phyloP scores from a whole-genome alignment of 2,888 invertebrate genomes.

The Drosophila aldrichi region DNA sequence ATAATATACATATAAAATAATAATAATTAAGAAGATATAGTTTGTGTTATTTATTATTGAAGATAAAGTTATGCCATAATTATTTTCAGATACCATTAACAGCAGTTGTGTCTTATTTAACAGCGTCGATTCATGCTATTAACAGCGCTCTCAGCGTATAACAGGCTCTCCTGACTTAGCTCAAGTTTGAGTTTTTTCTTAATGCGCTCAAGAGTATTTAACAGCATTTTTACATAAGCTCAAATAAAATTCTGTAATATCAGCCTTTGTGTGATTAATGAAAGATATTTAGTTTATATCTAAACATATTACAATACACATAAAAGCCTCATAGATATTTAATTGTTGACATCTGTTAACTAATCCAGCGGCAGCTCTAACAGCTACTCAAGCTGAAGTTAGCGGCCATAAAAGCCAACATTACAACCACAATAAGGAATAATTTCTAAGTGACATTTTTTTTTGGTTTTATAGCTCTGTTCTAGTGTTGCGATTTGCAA shows the following conservation, averaged over 20 bases:
- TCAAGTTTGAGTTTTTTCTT: too few relatives aligned
- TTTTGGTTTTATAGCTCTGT: neutral
- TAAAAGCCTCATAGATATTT: neutral
- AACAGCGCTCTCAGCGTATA: too few relatives aligned
- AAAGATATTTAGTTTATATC: neutral
- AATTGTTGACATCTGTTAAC: neutral
- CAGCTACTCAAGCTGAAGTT: neutral
- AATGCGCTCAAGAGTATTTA: too few relatives aligned
- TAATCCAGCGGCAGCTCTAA: neutral
- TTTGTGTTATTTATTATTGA: too few relatives aligned
- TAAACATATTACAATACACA: neutral
- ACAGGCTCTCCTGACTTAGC: too few relatives aligned
- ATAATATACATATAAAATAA: neutral
- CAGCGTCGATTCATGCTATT: too few relatives aligned
- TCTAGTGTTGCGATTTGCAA: conserved; percentile 6
- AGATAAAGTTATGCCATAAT: too few relatives aligned
- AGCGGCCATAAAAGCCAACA: neutral
- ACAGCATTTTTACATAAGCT: too few relatives aligned
- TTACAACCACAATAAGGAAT: neutral
- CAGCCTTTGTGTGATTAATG: neutral
- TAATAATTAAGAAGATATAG: too few relatives aligned
- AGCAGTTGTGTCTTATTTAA: too few relatives aligned
- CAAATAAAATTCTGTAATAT: too few relatives aligned
- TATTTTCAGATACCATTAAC: too few relatives aligned
- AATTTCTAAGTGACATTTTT: neutral